A percentile compares a stretch with the other conserved stretches of the same genome.
phyloP scores from a whole-genome alignment of 2,113 vertebrate species.

The Gnathonemus longibarbis region DNA sequence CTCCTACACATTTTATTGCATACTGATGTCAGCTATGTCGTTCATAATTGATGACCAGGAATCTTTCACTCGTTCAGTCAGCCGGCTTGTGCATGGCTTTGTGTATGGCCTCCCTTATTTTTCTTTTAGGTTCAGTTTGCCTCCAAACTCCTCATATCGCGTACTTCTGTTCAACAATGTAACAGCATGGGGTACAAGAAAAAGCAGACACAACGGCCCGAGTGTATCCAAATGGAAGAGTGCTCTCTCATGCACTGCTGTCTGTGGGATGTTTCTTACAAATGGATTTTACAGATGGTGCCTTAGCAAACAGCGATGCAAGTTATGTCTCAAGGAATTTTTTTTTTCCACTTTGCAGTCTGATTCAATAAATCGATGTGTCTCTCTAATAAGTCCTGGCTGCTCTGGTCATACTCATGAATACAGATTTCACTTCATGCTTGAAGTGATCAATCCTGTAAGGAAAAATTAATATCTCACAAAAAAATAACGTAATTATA shows the following conservation, averaged over 20 bases:
- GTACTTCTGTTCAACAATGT: not conserved
- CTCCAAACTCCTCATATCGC: not conserved
- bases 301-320: conserved; percentile 6
- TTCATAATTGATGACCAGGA: not conserved
- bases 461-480: not conserved
- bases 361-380: conserved; percentile 5
- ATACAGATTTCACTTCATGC: conserved; percentile 6
- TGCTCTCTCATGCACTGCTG: not conserved
- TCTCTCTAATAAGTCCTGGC: not conserved
- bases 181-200: not conserved
- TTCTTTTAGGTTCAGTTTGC: not conserved
- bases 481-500: not conserved
- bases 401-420: not conserved
- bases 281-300: conserved; percentile 10
- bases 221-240: not conserved
- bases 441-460: not conserved
- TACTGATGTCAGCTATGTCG: not conserved
- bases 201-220: not conserved
- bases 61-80: not conserved
- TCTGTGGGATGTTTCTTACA: not conserved
- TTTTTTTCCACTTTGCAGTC: not conserved
- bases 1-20: not conserved
- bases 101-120: not conserved
- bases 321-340: not conserved
- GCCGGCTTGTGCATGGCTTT: not conserved